phyloP scores from a whole-genome alignment of 53 echinoderm and acorn worm genomes.

The Actinopyga echinites region DNA sequence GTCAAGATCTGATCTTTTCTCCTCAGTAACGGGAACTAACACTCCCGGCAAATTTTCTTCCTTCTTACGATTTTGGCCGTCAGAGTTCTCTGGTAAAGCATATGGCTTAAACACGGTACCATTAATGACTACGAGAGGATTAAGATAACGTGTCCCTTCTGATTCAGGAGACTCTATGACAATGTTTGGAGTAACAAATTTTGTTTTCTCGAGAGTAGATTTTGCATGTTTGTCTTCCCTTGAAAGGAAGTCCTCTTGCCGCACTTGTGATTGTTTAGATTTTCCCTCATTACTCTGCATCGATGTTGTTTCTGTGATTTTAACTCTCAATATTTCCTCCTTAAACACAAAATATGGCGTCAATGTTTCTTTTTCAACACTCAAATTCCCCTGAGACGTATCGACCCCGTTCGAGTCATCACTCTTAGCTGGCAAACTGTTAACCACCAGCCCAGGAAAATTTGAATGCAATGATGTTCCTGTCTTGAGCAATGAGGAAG shows the following conservation, averaged over 20 bases:
- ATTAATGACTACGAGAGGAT: constrained; percentile 11
- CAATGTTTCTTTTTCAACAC: not conserved
- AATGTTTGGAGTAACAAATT: not conserved
- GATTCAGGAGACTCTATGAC: not conserved
- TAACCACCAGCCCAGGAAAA: not conserved
- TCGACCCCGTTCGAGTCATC: no score
- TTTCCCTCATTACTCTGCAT: not conserved
- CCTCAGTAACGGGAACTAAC: not conserved
- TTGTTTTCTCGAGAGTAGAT: not conserved
- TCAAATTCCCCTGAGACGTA: not conserved
- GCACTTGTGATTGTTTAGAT: not conserved
- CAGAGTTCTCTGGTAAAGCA: not conserved
- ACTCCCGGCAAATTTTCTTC: not conserved
- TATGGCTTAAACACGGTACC: constrained; percentile 6
- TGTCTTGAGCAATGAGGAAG: not conserved
- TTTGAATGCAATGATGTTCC: not conserved
- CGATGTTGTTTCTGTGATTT: not conserved
- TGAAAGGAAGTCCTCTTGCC: not conserved
- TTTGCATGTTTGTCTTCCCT: not conserved
- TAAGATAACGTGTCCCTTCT: not conserved
- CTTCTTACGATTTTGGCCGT: not conserved
- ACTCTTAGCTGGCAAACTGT: no score
- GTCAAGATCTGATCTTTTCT: not conserved
- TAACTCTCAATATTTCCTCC: not conserved
- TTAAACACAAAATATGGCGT: constrained; percentile 7